Percentiles rank a stretch among this genome's conserved stretches.
These are phyloP conservation scores for Plectropomus leopardus DNA, from an alignment of 2,113 vertebrate species.

Conservation along the genomic window DNA sequence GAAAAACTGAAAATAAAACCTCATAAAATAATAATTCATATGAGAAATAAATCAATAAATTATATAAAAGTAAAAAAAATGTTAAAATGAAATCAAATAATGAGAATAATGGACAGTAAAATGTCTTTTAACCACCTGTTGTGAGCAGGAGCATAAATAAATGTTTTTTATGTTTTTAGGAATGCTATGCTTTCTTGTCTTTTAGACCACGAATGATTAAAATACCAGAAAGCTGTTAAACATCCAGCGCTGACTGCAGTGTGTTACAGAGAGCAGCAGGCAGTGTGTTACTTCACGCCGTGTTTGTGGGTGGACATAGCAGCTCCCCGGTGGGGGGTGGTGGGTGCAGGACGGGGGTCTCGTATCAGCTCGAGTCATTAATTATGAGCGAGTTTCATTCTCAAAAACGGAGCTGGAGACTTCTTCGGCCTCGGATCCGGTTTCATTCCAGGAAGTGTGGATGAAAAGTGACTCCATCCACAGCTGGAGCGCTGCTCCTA, in stretches of 20 bases:
- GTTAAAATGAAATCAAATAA: no score
- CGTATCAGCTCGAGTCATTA: constrained; percentile 51
- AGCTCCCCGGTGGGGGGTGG: not conserved
- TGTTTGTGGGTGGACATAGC: constrained; percentile 13
- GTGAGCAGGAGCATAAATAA: no score
- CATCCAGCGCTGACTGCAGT: constrained; percentile 25
- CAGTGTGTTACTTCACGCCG: not conserved
- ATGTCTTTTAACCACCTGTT: no score
- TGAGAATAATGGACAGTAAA: not conserved
- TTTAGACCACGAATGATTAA: constrained; percentile 9
- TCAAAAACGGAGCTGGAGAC: constrained; percentile 60
- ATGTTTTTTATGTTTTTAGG: no score
- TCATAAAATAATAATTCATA: no score
- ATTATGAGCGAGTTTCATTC: constrained; percentile 73
- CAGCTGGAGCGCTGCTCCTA: constrained; percentile 59
- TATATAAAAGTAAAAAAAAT: no score
- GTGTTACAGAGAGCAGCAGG: constrained; percentile 2
- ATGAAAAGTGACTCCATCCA: constrained; percentile 68
- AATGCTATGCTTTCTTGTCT: not conserved
- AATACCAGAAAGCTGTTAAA: not conserved
- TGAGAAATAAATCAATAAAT: no score
- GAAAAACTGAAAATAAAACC: no score
- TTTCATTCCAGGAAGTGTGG: constrained; percentile 69
- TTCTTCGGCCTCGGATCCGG: constrained; percentile 16
- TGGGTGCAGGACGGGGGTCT: constrained; percentile 10